Evolutionary conservation across 1,140 invertebrate species (phyloP).

Genomic region (Pseudomyrmex dendroicus): DNA sequence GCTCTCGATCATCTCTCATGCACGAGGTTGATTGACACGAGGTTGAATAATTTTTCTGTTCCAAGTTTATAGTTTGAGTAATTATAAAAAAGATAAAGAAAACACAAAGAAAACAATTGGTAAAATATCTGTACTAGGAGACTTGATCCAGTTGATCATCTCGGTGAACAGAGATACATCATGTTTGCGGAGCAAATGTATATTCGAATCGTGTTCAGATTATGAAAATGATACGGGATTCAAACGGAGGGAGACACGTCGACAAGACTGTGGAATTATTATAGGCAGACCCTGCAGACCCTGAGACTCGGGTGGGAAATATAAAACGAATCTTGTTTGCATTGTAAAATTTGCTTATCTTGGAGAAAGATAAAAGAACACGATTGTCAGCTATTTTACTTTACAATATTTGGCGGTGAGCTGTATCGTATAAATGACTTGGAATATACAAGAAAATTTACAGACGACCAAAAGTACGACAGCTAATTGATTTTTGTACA

Average conservation of each 20-base stretch:
- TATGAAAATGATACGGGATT: too few species aligned
- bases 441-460: neutral
- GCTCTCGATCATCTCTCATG: too few species aligned
- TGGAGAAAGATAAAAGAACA: neutral
- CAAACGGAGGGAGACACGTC: neutral
- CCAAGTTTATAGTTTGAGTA: too few species aligned
- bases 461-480: too few species aligned
- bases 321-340: neutral
- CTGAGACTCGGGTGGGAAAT: neutral
- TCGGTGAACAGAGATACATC: neutral
- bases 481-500: too few species aligned
- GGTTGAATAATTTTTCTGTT: too few species aligned
- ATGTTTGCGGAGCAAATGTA: conserved; percentile 30
- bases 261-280: neutral
- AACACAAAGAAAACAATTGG: too few species aligned
- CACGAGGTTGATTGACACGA: too few species aligned
- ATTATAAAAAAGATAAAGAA: too few species aligned
- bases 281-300: neutral
- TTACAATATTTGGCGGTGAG: neutral
- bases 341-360: neutral
- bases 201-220: conserved; percentile 12
- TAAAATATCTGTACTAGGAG: too few species aligned
- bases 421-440: neutral
- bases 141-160: neutral
- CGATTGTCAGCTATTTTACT: neutral